Base-by-base conservation (phyloP, 1,140 invertebrate genomes). In the Heliconius hewitsoni region DNA sequence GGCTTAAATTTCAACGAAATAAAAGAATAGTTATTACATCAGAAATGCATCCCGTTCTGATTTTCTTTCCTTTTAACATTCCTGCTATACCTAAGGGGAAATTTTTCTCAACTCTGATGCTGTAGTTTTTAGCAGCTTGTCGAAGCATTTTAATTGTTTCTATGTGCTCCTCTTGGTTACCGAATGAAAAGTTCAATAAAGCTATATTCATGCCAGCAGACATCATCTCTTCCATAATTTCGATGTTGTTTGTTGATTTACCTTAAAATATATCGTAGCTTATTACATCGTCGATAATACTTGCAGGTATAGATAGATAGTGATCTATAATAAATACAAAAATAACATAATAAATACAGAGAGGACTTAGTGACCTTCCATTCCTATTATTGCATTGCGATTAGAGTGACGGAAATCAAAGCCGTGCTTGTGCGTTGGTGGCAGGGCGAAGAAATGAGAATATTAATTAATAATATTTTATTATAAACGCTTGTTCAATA, bases 181-280 rank as follows among this genome's bases (percentile, higher is more conserved):
- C 97, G 90, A 97, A 97, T 8, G 96, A 96, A 84, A 97, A 96
- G 88, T 97, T 97, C 57, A 98, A 91, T 37, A 97, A 88, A 34
- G 97, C 97, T 84, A 98, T 96, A 82, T 97, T 97, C 97, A 98
- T 98, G 0, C 98, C 98, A 50, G 96, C 96, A 72, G 95, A 95
- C 79, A 98, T 97, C 96, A 98, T 97, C 83, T 97, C 95, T 84
- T 96, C 95, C 78, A 98, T 77, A n/a, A 83, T 72, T 39, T 91
- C 90, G 8, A 91, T 18, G 39, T 92, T 89, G 11, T 85, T 82
- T 18, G 90, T 89, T 2, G 92, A 86, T 83, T 86, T 89, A 8
- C 93, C 93, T 94, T 80, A 34, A 84, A 72, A 72, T 23, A 72
- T 37, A 42, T 42, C 1, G 60, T 13, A 30, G 60, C 11, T 66